A percentile compares a stretch with the other conserved stretches of the same genome.
Evolutionary conservation across 2,113 vertebrate genomes (phyloP).

Genomic region (Spermophilus dauricus): DNA sequence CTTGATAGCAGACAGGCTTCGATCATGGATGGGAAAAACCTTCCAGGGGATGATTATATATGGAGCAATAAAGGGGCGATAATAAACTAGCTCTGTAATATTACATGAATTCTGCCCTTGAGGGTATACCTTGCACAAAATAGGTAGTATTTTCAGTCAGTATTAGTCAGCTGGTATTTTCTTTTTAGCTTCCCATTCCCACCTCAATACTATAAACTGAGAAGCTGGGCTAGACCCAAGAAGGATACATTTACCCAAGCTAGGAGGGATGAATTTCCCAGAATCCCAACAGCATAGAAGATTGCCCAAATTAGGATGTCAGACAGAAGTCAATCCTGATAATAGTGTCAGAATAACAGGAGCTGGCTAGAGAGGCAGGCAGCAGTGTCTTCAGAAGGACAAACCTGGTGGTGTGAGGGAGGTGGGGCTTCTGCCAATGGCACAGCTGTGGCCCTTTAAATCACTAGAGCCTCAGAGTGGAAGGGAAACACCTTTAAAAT

Average conservation of each 20-base stretch:
- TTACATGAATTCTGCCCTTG: neutral
- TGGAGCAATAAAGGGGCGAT: neutral
- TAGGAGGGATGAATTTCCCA: neutral
- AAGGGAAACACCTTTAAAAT: constrained; percentile 39
- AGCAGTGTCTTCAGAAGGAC: fast-evolving
- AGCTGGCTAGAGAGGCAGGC: neutral
- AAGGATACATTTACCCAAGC: neutral
- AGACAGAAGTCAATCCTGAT: neutral
- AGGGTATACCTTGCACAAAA: neutral
- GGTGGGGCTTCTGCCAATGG: fast-evolving
- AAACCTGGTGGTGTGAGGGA: fast-evolving
- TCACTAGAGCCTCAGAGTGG: neutral
- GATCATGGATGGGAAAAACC: neutral
- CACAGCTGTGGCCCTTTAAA: neutral
- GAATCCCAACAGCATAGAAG: neutral
- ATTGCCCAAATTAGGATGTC: neutral
- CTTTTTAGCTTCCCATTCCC: neutral
- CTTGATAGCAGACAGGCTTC: neutral
- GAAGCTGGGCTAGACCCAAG: neutral
- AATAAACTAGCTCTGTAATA: neutral
- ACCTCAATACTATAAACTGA: neutral
- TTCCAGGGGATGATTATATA: neutral
- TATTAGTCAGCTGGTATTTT: too few species aligned
- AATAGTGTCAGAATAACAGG: fast-evolving
- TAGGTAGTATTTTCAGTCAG: too few species aligned